Conservation (phyloP, 2,113 vertebrate genomes). For the Natator depressus region DNA sequence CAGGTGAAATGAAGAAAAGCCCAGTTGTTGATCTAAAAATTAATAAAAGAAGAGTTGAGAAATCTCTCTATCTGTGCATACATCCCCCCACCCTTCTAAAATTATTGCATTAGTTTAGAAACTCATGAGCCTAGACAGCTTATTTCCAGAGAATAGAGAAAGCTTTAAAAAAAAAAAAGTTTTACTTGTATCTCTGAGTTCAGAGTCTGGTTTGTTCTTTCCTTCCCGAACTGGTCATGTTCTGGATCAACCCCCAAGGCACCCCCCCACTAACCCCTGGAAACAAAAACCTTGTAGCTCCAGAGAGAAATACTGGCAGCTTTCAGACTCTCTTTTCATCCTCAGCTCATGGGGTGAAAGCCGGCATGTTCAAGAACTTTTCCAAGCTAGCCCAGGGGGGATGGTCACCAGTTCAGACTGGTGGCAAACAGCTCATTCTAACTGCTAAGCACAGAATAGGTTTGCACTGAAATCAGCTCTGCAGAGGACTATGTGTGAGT, state of each 20-base stretch:
- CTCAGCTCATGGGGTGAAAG: neutral
- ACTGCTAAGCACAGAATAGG: fast-evolving
- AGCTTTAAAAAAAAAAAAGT: neutral
- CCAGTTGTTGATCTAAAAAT: neutral
- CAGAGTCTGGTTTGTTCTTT: neutral
- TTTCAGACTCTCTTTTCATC: neutral
- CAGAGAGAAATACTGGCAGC: neutral
- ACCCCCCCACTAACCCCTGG: neutral
- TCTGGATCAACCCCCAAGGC: neutral
- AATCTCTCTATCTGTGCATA: neutral
- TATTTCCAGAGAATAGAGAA: neutral
- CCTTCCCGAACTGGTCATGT: neutral
- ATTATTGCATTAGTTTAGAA: neutral
- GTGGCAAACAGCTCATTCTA: fast-evolving
- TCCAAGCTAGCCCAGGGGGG: neutral
- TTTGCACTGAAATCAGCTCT: neutral
- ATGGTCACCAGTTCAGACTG: neutral
- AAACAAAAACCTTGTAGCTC: neutral
- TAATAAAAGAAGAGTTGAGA: neutral
- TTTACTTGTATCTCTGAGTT: neutral
- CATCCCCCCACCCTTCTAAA: neutral
- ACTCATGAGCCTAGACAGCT: fast-evolving
- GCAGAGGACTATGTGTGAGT: fast-evolving
- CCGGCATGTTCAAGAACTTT: neutral
- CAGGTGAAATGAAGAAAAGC: neutral